Evolutionary conservation across 2,888 invertebrate species (phyloP).

Genomic region (Aleiodes leptofemur): DNA sequence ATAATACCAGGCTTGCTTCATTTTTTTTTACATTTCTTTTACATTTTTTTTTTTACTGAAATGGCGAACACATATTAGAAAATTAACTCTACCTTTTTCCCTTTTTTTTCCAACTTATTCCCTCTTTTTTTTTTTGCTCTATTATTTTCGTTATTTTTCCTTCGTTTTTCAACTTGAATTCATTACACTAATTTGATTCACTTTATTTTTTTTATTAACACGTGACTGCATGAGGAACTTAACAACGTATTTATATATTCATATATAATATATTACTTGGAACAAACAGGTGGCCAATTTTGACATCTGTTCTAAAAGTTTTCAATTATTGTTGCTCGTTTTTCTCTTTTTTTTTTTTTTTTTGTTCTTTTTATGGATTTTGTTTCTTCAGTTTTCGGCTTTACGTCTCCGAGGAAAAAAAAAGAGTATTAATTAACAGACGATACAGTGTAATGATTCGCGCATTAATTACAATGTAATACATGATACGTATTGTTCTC

Average conservation of each 20-base stretch:
- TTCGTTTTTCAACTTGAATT: conserved; percentile 53
- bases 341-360: conserved; percentile 25
- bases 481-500: conserved; percentile 34
- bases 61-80: conserved; percentile 35
- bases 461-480: conserved; percentile 5
- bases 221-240: conserved; percentile 72
- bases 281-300: conserved; percentile 64
- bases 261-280: conserved; percentile 64
- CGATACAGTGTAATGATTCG: conserved; percentile 24
- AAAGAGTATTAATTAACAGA: conserved; percentile 11
- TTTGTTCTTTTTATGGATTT: conserved; percentile 15
- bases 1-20: conserved; percentile 34
- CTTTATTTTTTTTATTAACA: conserved; percentile 62
- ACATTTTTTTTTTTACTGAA: conserved; percentile 42
- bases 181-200: conserved; percentile 68
- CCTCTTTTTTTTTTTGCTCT: conserved; percentile 45
- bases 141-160: conserved; percentile 28
- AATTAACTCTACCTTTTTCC: conserved; percentile 28
- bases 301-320: conserved; percentile 52
- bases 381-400: no score
- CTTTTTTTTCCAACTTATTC: conserved; percentile 44
- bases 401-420: no score
- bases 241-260: conserved; percentile 61
- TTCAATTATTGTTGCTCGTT: conserved; percentile 37
- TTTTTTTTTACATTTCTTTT: conserved; percentile 40